A percentile compares a stretch with the other conserved stretches of the same genome.
Conservation (phyloP, 2,797 vertebrate species). For the Clarias pachynema region DNA sequence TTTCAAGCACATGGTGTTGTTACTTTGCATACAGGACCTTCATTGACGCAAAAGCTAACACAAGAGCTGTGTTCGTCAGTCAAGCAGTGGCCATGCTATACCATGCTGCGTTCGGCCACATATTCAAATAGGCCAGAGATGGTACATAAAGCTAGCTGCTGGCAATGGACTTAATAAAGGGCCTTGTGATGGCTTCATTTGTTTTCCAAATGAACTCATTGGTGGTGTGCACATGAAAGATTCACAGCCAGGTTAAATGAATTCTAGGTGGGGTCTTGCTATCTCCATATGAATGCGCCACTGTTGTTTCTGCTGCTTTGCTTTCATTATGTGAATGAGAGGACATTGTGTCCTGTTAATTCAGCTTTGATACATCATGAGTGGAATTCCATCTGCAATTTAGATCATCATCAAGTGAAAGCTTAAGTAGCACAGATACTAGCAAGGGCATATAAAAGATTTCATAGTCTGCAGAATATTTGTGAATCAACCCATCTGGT, state of each 20-base stretch:
- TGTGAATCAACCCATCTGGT: background rate
- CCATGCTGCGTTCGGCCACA: conserved; percentile 9
- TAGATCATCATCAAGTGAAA: background rate
- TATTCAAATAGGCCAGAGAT: conserved; percentile 45
- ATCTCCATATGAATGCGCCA: conserved; percentile 42
- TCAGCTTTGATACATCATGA: conserved; percentile 17
- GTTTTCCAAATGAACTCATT: conserved; percentile 41
- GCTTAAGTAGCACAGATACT: background rate
- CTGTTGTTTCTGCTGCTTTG: conserved; percentile 17
- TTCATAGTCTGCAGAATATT: background rate
- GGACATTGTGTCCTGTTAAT: conserved; percentile 21
- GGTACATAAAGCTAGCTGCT: conserved; percentile 25
- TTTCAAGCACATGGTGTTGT: conserved; percentile 2
- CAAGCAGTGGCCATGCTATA: background rate
- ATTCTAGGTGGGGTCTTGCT: background rate
- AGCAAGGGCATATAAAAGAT: background rate
- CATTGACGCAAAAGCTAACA: conserved; percentile 34
- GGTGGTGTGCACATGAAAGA: conserved; percentile 22
- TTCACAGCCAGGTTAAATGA: background rate
- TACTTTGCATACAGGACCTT: conserved; percentile 48
- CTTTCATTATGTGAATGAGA: conserved; percentile 14
- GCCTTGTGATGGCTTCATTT: conserved; percentile 40
- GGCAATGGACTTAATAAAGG: conserved; percentile 30
- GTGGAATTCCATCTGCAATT: conserved; percentile 7
- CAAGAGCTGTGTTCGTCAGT: conserved; percentile 25